Base-by-base conservation (phyloP, 2,888 invertebrate species). In the Aproaerema taeniolella region DNA sequence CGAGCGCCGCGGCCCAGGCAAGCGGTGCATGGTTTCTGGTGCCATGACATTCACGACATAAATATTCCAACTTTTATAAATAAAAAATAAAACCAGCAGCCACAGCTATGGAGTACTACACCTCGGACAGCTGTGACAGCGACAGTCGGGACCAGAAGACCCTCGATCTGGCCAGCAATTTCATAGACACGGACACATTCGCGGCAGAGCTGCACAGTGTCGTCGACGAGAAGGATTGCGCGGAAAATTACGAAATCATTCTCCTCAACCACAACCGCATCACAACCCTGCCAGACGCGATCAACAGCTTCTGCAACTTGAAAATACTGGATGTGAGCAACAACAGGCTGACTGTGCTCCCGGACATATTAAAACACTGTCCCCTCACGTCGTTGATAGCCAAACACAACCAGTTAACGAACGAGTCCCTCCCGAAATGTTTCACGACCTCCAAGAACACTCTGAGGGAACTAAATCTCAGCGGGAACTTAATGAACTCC, bases 401-500 rank as follows among this genome's bases (percentile, higher is more conserved):
- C 1, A 95, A 96, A 82, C 97, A 98, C 74, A 99, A 99, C 77
- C 85, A 89, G 41, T 81, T 99, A 31, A 91, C 91, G 2, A 94
- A 94, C 60, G 91, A 92, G 45, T 93, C 94, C n/a, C 80, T 98
- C 52, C 97, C 98, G 2, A 98, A 98, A 77, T 90, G 92, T 40
- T 92, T 98, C 61, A 89, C 89, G 14, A 79, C 85, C 17, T 83
- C 91, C 43, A 82, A 89, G 15, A 83, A 76, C 43, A 83, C 88
- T 1, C 80, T 99, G 14, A 91, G 92, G 61, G 96, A 96, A 67
- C 76, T 99, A n/a, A 98, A 99, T 83, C 86, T 99, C 24, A 97
- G 97, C 77, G 99, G 99, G 6, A 99, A 99, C 76, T 86, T 89
- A 45, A 79, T 99, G 38, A 91, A 89, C 16, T 86, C 89, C 34